Evolutionary conservation across 2,797 vertebrate species (phyloP), one percentile per base, ranked within the genome.

Genomic region (Setipinna tenuifilis): DNA sequence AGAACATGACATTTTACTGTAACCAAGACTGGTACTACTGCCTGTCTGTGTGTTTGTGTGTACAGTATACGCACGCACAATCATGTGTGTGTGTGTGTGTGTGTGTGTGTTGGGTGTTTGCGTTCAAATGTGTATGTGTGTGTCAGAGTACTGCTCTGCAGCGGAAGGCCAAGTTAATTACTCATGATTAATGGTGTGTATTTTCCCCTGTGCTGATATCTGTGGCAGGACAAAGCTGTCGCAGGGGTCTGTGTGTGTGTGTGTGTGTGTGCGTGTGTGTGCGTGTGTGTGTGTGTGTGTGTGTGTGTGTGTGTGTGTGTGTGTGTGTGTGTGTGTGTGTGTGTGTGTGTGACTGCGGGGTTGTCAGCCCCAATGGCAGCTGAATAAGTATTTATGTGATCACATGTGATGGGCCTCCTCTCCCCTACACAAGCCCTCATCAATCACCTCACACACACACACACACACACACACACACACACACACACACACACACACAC

Each of bases 351-450:
- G 62, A 71, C 65, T 71, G 25, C 31, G 65, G 65, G 65, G 25
- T 97, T 98, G 97, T 99, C 98, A 98, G 96, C 96, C 96, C 97
- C 97, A 97, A 98, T 98, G 98, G 97, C 96, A 97, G 97, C 98
- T 99, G 98, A 99, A 99, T 98, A 98, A 99, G 98, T 99, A 99
- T 98, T 99, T 99, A 98, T 98, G 97, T 98, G 98, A 99, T 99
- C 97, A 97, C 96, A 98, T 98, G 97, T 98, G 98, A 99, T 98
- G 97, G 97, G 97, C 97, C 97, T 97, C 96, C 98, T 99, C 97
- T 98, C 97, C 97, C 97, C 97, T 97, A 96, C 97, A 96, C 95
- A 94, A 96, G 97, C 97, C 97, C 97, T 98, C 98, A 99, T 99
- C 97, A 97, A 98, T 99, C 97, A 95, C 94, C 97, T 95, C 97